Evolutionary conservation across 2,113 vertebrate species (phyloP), one percentile per base, ranked within the genome.

Genomic region (Pavo muticus): DNA sequence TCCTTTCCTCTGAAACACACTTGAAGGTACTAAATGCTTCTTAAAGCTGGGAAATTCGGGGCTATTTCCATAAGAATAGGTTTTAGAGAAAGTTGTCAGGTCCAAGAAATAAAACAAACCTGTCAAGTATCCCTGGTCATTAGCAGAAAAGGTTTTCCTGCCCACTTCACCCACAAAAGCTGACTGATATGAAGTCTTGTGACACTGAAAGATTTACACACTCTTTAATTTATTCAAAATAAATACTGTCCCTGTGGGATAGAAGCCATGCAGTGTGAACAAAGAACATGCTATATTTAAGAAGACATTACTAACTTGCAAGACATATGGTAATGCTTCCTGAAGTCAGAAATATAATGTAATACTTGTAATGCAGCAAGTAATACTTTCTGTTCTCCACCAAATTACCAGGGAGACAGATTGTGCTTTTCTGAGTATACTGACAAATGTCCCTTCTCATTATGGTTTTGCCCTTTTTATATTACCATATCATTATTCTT

Each of bases 281-380:
- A 96, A 96, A 93, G 92, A 97, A 95, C 80, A 87, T 2, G 29
- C 74, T 96, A 85, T 94, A 95, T 84, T 97, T 91, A 95, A 97
- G 96, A 96, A 92, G 95, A 89, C 70, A 25, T 96, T 94, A 94
- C 94, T 94, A 77, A 91, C 76, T 97, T 95, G 79, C 83, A 96
- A 96, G 91, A 95, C 96, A 96, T 97, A 97, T 95, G 94, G 97
- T 88, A 89, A 90, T 44, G 61, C 93, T 97, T 97, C 95, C 93
- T 96, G 95, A 97, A 97, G 86, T 95, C 79, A 97, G 88, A 78
- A 95, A 95, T 72, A 94, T 97, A 97, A 94, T 95, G 80, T 44
- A 94, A 69, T 94, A 90, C 86, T 96, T 92, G 91, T 94, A 92
- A 91, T 78, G 91, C 89, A 84, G 95, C 96, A 91, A 94, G 94